phyloP scores from a whole-genome alignment of 2,797 vertebrate species.

The Darevskia mixta region DNA sequence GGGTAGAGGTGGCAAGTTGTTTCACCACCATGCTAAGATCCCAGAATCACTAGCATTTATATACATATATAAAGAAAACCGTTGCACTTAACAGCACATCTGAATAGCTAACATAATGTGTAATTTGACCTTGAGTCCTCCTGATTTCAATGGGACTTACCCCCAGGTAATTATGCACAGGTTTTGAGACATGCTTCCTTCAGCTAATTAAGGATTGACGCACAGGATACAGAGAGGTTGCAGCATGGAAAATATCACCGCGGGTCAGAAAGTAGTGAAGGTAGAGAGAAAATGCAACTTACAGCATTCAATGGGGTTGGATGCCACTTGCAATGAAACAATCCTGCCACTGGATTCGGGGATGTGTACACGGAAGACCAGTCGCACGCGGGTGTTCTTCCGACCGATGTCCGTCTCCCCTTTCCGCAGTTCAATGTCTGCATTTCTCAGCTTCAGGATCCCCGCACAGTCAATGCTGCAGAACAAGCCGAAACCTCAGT shows the following conservation, averaged over 20 bases:
- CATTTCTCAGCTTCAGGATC: conserved; percentile 96
- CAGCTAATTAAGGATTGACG: not conserved
- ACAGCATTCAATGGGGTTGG: conserved; percentile 98
- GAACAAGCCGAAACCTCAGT: not conserved
- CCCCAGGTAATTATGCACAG: not conserved
- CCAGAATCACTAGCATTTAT: no score
- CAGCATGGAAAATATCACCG: not conserved
- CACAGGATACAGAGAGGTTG: no score
- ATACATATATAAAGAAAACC: no score
- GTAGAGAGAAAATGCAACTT: conserved; percentile 72
- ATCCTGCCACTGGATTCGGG: conserved; percentile 89
- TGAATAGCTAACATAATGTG: no score
- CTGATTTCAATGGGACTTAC: not conserved
- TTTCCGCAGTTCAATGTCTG: conserved; percentile 96
- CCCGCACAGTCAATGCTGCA: conserved; percentile 96
- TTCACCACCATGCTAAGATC: no score
- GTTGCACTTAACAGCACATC: no score
- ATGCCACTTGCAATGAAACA: conserved; percentile 92
- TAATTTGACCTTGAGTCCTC: no score
- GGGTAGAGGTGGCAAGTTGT: no score
- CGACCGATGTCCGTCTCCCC: conserved; percentile 97
- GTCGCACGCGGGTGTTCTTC: conserved; percentile 95
- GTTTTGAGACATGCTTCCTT: not conserved
- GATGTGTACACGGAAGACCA: conserved; percentile 95
- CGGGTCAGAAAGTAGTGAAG: not conserved